These are phyloP conservation scores for Pammene fasciana DNA, from an alignment of 2,888 invertebrate genomes.

Conservation along the genomic window DNA sequence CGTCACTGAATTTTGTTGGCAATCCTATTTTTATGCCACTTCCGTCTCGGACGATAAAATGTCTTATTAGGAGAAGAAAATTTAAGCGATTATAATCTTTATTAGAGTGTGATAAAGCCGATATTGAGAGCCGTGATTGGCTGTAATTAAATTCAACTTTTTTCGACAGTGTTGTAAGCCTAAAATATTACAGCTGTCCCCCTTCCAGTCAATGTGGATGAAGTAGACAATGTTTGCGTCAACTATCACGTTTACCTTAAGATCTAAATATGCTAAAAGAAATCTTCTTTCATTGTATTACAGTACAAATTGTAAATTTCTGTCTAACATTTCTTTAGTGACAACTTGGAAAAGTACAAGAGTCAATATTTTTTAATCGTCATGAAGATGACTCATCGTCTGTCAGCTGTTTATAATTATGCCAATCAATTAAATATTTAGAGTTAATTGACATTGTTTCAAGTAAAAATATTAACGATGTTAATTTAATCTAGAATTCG, in stretches of 20 bases:
- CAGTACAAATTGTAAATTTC: neutral
- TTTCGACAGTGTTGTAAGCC: slow-evolving; percentile 36
- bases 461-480: neutral
- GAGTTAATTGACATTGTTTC: neutral
- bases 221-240: slow-evolving; percentile 6
- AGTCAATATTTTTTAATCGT: slow-evolving; percentile 5
- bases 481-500: neutral
- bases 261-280: neutral
- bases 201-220: slow-evolving; percentile 7
- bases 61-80: slow-evolving; percentile 58
- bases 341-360: neutral
- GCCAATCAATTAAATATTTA: slow-evolving; percentile 4
- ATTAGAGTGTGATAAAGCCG: slow-evolving; percentile 55
- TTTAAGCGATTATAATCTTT: slow-evolving; percentile 62
- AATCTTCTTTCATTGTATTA: rapidly evolving
- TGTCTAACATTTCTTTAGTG: neutral
- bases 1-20: slow-evolving; percentile 81
- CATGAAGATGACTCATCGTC: slow-evolving; percentile 35
- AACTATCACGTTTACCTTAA: neutral
- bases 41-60: slow-evolving; percentile 71
- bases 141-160: slow-evolving; percentile 39
- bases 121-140: slow-evolving; percentile 51
- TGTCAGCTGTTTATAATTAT: slow-evolving; percentile 39
- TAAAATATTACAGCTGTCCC: slow-evolving; percentile 38
- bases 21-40: slow-evolving; percentile 81